phyloP scores from a whole-genome alignment of 2,113 vertebrate genomes.

The Pseudorectes ferrugineus region DNA sequence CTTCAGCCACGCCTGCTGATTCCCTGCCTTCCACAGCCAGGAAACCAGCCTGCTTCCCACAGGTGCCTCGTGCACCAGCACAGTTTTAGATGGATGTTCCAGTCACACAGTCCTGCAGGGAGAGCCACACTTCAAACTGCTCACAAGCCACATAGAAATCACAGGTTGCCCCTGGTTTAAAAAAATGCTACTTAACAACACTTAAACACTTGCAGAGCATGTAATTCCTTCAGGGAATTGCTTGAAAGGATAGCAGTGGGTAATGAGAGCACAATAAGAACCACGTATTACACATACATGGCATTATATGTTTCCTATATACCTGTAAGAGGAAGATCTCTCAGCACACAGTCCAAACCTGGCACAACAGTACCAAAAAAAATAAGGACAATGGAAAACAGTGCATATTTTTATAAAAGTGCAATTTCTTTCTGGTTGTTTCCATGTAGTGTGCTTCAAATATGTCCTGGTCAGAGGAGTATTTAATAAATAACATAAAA shows the following conservation, averaged over 20 bases:
- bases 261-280: neutral
- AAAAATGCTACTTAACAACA: neutral
- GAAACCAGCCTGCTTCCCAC: neutral
- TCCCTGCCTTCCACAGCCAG: neutral
- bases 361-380: neutral
- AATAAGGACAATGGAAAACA: neutral
- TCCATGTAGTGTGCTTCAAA: neutral
- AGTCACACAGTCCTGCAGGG: fast-evolving
- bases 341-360: neutral
- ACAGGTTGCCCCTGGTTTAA: neutral
- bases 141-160: neutral
- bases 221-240: neutral
- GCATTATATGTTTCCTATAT: neutral
- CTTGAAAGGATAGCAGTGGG: neutral
- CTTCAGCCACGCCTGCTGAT: neutral
- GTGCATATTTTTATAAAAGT: neutral
- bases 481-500: neutral
- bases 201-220: neutral
- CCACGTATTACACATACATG: neutral
- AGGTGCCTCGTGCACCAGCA: neutral
- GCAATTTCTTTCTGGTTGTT: neutral
- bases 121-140: neutral
- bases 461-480: neutral
- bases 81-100: neutral
- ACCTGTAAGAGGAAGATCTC: neutral